Percentiles rank a stretch among this genome's conserved stretches.
Conservation (phyloP, 1,140 invertebrate genomes). For the Galendromus occidentalis region DNA sequence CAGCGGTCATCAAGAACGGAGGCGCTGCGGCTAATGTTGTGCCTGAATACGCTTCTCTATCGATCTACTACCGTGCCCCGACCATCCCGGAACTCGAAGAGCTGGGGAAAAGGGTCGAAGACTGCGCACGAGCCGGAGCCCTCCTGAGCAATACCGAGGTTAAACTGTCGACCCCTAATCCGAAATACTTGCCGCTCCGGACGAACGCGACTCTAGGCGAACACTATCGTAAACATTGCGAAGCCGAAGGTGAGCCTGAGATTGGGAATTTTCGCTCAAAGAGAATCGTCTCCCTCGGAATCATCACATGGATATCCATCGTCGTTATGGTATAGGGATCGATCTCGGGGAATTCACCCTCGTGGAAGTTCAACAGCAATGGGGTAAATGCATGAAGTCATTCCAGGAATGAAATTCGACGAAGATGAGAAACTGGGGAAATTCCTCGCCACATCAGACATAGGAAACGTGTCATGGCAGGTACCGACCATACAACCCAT, state of each 20-base stretch:
- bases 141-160: conserved; percentile 24
- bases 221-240: conserved; percentile 19
- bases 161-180: not conserved
- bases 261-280: not conserved
- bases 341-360: not conserved
- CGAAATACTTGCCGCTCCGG: conserved; percentile 17
- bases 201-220: conserved; percentile 19
- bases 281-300: not conserved
- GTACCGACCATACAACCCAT: conserved; percentile 24
- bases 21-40: conserved; percentile 28
- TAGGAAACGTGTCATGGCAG: conserved; percentile 25
- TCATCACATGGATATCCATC: not conserved
- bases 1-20: conserved; percentile 24
- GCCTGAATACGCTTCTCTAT: conserved; percentile 25
- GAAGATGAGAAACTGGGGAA: not conserved
- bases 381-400: not conserved
- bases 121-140: conserved; percentile 25
- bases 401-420: conserved; percentile 9
- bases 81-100: conserved; percentile 21
- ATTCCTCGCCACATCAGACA: conserved; percentile 16
- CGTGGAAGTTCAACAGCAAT: not conserved
- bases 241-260: conserved; percentile 13
- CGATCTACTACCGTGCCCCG: conserved; percentile 24
- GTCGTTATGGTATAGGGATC: not conserved
- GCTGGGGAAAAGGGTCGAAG: conserved; percentile 22